phyloP scores from a whole-genome alignment of 1,140 invertebrate genomes.

The Drosophila lacertosa region DNA sequence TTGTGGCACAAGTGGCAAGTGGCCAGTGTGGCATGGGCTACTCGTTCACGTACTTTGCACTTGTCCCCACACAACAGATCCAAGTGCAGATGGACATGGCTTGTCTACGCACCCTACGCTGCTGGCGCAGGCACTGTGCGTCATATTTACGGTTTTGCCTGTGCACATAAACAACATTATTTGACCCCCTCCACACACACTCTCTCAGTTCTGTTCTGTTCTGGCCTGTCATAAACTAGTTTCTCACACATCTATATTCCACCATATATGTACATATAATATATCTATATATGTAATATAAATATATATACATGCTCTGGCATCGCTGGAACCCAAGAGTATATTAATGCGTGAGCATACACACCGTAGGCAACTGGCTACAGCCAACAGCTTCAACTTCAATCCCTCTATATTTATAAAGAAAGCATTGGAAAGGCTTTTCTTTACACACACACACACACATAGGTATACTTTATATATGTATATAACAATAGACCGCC shows the following conservation, averaged over 20 bases:
- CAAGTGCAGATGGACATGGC: background rate
- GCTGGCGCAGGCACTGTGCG: constrained; percentile 39
- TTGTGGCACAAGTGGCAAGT: constrained; percentile 34
- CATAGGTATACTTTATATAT: constrained; percentile 9
- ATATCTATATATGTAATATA: constrained; percentile 9
- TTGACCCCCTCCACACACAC: constrained; percentile 37
- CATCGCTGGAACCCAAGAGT: constrained; percentile 30
- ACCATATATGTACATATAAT: constrained; percentile 11
- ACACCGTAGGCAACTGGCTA: constrained; percentile 46
- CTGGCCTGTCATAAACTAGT: constrained; percentile 80
- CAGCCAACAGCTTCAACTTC: constrained; percentile 11
- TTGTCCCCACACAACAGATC: constrained; percentile 27
- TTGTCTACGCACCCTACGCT: too few species aligned
- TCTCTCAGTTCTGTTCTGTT: background rate
- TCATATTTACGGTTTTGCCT: constrained; percentile 75
- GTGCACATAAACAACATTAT: constrained; percentile 82
- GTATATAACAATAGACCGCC: constrained; percentile 60
- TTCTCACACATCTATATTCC: constrained; percentile 67
- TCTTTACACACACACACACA: constrained; percentile 29
- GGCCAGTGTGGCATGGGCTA: constrained; percentile 17
- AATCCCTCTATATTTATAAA: constrained; percentile 20
- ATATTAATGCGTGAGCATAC: constrained; percentile 77
- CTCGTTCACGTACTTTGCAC: constrained; percentile 37
- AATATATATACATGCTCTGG: constrained; percentile 13
- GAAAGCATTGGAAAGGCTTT: constrained; percentile 60